These are phyloP conservation scores for Loxodonta africana DNA, from an alignment of 2,113 vertebrate genomes.

Conservation along the genomic window DNA sequence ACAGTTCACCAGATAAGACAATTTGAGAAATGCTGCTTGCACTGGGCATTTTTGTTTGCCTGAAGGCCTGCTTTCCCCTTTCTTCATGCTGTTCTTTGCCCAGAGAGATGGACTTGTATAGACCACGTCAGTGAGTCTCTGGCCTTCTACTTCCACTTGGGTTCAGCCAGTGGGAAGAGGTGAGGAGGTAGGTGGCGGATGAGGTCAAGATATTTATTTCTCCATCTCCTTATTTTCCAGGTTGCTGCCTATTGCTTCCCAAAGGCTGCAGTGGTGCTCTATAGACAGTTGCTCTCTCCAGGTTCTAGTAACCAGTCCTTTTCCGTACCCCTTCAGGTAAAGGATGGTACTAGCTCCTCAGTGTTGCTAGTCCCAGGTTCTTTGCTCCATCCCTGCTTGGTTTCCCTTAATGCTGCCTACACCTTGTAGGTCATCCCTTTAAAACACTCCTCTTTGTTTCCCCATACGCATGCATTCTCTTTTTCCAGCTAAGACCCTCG, in stretches of 20 bases:
- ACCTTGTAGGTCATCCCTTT: neutral
- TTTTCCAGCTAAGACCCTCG: neutral
- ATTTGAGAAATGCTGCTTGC: neutral
- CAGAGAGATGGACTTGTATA: too few relatives aligned
- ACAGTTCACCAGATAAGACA: neutral
- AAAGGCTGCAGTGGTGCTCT: neutral
- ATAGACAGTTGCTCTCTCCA: neutral
- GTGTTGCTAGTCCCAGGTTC: neutral
- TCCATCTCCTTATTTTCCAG: neutral
- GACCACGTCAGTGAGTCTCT: neutral
- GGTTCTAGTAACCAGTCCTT: neutral
- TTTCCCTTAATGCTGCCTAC: neutral
- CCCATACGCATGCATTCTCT: neutral
- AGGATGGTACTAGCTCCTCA: too few relatives aligned
- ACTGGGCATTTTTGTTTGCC: neutral
- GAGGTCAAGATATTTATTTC: neutral
- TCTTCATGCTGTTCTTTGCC: neutral
- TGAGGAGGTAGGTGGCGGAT: neutral
- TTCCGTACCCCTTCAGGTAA: neutral
- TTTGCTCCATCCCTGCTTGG: neutral
- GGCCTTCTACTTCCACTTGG: neutral
- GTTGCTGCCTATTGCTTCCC: neutral
- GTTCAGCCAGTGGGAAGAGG: neutral
- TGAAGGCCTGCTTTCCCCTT: fast-evolving
- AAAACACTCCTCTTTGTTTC: neutral